phyloP scores from a whole-genome alignment of 1,140 invertebrate species.

The Dufourea novaeangliae region DNA sequence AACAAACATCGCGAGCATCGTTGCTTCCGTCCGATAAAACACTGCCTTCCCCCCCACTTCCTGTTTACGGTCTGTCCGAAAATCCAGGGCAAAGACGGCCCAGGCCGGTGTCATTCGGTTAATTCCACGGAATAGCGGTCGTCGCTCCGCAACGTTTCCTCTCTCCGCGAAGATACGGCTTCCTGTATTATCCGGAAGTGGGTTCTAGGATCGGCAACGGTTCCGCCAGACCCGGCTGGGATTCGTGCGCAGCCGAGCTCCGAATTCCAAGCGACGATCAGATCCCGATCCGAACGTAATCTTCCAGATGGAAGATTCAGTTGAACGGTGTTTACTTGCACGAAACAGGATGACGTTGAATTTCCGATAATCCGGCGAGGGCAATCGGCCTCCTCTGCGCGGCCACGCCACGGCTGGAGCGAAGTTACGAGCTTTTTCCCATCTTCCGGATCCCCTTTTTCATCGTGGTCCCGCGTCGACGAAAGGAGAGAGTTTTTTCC shows the following conservation, averaged over 20 bases:
- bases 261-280: slow-evolving; percentile 45
- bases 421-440: slow-evolving; percentile 33
- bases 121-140: slow-evolving; percentile 47
- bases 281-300: slow-evolving; percentile 45
- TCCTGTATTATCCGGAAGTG: slow-evolving; percentile 36
- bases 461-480: not conserved
- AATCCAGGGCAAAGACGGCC: slow-evolving; percentile 15
- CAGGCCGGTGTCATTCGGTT: slow-evolving; percentile 44
- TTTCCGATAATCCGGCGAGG: slow-evolving; percentile 48
- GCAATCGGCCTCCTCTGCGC: no score
- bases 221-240: slow-evolving; percentile 8
- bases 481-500: not conserved
- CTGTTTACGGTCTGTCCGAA: slow-evolving; percentile 32
- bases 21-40: slow-evolving; percentile 34
- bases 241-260: slow-evolving; percentile 4
- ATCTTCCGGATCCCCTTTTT: slow-evolving; percentile 10
- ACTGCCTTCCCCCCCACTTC: slow-evolving; percentile 28
- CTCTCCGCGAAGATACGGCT: slow-evolving; percentile 14
- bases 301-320: slow-evolving; percentile 55
- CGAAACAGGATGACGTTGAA: slow-evolving; percentile 43
- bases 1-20: slow-evolving; percentile 12
- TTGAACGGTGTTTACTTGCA: slow-evolving; percentile 53
- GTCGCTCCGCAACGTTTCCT: slow-evolving; percentile 17
- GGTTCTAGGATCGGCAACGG: slow-evolving; percentile 2
- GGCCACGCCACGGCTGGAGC: not conserved